Conservation (phyloP, 64 coral and sea anemone species). For the Montipora efflorescens region DNA sequence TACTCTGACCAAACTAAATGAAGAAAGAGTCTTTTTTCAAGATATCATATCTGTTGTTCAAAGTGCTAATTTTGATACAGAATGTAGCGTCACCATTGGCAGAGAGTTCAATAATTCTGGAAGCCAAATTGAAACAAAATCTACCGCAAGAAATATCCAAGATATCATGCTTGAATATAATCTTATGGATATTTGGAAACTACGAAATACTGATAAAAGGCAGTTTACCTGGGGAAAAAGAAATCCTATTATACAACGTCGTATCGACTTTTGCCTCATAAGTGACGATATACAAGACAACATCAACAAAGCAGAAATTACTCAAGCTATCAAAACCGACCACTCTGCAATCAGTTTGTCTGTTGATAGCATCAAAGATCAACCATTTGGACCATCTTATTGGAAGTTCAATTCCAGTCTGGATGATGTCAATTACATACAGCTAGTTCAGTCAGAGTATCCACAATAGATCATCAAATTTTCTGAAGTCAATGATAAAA, state of each 20-base stretch:
- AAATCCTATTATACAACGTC: too few relatives aligned
- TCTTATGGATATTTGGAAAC: not conserved
- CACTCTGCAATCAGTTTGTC: too few relatives aligned
- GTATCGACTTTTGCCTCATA: too few relatives aligned
- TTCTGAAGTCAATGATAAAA: not conserved
- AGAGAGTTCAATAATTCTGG: not conserved
- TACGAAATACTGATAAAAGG: too few relatives aligned
- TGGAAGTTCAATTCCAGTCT: too few relatives aligned
- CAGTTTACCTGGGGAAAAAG: too few relatives aligned
- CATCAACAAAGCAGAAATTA: too few relatives aligned
- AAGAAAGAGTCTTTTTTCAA: constrained; percentile 11
- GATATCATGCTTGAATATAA: not conserved
- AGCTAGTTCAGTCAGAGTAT: not conserved
- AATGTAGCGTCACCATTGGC: constrained; percentile 11
- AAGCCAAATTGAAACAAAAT: not conserved
- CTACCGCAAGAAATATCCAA: not conserved
- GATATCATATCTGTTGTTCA: constrained; percentile 18
- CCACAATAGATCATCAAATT: not conserved
- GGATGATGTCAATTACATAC: not conserved
- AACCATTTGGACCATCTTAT: too few relatives aligned
- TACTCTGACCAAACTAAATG: constrained; percentile 17
- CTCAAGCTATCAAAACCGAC: too few relatives aligned
- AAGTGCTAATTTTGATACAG: not conserved
- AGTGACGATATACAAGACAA: too few relatives aligned
- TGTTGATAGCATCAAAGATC: too few relatives aligned